phyloP scores from a whole-genome alignment of 2,113 vertebrate species.

The Peromyscus leucopus region DNA sequence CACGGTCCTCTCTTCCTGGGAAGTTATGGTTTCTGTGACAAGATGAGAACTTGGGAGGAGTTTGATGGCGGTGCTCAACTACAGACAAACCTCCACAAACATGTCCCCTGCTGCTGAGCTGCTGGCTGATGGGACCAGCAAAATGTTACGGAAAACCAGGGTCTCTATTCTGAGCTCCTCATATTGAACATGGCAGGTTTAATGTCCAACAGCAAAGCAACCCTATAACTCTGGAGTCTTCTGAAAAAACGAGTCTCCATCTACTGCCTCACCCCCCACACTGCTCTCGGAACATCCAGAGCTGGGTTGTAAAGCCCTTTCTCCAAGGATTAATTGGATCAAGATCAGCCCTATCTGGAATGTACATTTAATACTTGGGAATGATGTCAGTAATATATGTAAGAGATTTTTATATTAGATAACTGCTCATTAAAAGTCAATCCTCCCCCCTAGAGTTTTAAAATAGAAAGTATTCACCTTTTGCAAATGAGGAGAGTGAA shows the following conservation, averaged over 20 bases:
- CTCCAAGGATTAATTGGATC: conserved; percentile 72
- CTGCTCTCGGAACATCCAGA: conserved; percentile 13
- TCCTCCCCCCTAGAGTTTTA: conserved; percentile 75
- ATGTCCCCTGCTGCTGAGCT: background rate
- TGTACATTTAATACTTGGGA: conserved; percentile 70
- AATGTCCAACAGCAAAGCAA: background rate
- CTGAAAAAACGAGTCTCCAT: background rate
- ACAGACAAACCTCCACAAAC: background rate
- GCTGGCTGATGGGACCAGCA: background rate
- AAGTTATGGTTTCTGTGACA: background rate
- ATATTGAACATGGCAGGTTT: background rate
- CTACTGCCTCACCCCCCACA: background rate
- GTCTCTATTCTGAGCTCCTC: background rate
- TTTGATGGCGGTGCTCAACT: conserved; percentile 7
- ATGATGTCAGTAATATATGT: conserved; percentile 77
- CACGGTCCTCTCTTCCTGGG: background rate
- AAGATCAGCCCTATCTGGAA: conserved; percentile 63
- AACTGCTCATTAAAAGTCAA: conserved; percentile 72
- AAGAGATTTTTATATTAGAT: conserved; percentile 74
- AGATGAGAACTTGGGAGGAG: background rate
- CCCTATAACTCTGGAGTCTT: background rate
- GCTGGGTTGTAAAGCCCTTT: conserved; percentile 7
- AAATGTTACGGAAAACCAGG: background rate
- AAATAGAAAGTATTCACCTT: conserved; percentile 79
- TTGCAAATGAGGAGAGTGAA: conserved; percentile 76